phyloP scores from a whole-genome alignment of 2,113 vertebrate genomes.

The Pygoscelis antarcticus region DNA sequence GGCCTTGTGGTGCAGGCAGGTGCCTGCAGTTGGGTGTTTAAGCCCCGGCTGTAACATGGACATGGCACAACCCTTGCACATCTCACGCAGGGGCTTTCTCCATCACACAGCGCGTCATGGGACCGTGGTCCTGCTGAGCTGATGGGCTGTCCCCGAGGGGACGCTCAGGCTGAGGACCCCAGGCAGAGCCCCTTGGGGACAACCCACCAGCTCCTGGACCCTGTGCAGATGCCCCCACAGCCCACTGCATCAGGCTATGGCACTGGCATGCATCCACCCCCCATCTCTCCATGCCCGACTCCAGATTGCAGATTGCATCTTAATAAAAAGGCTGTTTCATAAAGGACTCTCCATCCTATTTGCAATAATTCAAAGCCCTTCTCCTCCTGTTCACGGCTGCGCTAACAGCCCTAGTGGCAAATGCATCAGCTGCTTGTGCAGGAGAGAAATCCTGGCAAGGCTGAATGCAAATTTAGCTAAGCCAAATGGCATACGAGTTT shows the following conservation, averaged over 20 bases:
- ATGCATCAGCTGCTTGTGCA: neutral
- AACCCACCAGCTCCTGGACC: neutral
- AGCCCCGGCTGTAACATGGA: neutral
- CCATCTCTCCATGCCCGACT: neutral
- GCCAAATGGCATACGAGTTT: neutral
- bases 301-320: neutral
- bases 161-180: neutral
- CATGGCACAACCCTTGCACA: rapidly evolving
- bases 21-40: neutral
- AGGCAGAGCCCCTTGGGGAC: neutral
- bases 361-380: neutral
- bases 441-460: slow-evolving; percentile 5
- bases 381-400: neutral
- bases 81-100: neutral
- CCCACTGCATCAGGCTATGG: rapidly evolving
- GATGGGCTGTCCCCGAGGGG: rapidly evolving
- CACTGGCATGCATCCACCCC: neutral
- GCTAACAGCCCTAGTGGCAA: neutral
- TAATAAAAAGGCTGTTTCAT: neutral
- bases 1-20: neutral
- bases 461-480: neutral
- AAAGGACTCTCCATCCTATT: neutral
- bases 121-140: neutral
- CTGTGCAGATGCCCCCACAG: neutral
- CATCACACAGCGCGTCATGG: neutral